These are phyloP conservation scores for Chelidonichthys spinosus DNA, from an alignment of 2,797 vertebrate species.

Conservation along the genomic window DNA sequence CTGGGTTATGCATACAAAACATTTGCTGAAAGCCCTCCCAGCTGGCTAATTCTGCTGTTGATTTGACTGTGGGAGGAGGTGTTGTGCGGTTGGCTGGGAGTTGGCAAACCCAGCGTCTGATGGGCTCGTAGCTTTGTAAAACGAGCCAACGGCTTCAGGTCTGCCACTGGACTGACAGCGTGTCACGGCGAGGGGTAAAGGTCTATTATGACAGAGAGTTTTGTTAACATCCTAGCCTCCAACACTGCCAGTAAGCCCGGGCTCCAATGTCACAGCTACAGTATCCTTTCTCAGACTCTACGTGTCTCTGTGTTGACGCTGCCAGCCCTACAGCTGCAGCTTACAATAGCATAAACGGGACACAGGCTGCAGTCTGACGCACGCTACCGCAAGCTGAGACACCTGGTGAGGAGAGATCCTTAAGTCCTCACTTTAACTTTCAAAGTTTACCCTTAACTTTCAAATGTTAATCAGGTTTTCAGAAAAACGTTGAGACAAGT, in stretches of 20 bases:
- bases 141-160: constrained; percentile 54
- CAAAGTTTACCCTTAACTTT: constrained; percentile 27
- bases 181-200: constrained; percentile 57
- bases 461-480: constrained; percentile 53
- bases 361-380: constrained; percentile 57
- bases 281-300: constrained; percentile 35
- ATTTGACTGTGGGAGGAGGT: constrained; percentile 44
- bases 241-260: constrained; percentile 48
- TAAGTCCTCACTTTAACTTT: constrained; percentile 12
- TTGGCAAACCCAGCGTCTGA: constrained; percentile 50
- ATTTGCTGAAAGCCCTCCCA: constrained; percentile 49
- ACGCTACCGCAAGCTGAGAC: constrained; percentile 24
- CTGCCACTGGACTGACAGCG: constrained; percentile 54
- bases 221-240: constrained; percentile 56
- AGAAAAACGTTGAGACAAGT: constrained; percentile 42
- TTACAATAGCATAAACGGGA: constrained; percentile 38
- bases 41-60: constrained; percentile 59
- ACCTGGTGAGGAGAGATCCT: not conserved
- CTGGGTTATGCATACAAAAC: constrained; percentile 55
- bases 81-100: constrained; percentile 47
- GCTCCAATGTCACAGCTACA: constrained; percentile 44
- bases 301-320: constrained; percentile 45
- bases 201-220: constrained; percentile 65
- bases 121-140: constrained; percentile 57
- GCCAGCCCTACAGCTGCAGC: constrained; percentile 51